Conservation (phyloP, 1,140 invertebrate genomes). For the Propsilocerus akamusi region DNA sequence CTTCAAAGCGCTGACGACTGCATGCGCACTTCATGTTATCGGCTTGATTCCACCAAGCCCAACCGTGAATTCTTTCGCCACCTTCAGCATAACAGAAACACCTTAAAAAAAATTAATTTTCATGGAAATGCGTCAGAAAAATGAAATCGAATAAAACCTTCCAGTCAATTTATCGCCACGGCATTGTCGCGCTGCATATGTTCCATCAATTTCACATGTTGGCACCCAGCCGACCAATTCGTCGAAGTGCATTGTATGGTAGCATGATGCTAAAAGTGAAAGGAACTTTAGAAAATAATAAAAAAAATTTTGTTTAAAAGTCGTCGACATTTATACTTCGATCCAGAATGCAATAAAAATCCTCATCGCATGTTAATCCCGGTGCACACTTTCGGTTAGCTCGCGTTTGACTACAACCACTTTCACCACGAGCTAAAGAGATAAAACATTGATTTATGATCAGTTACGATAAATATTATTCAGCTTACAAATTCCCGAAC, state of each 20-base stretch:
- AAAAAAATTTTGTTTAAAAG: too few relatives aligned
- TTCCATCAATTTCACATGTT: conserved; percentile 29
- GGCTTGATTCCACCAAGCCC: conserved; percentile 28
- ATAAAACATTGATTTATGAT: background rate
- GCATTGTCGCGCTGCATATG: conserved; percentile 33
- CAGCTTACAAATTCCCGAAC: conserved; percentile 7
- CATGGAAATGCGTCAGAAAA: background rate
- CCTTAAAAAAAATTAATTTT: conserved; percentile 17
- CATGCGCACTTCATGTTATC: conserved; percentile 34
- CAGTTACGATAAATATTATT: background rate
- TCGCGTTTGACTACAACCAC: background rate
- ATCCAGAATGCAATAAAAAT: conserved; percentile 9
- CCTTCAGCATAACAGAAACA: conserved; percentile 31
- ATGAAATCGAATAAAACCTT: conserved; percentile 19
- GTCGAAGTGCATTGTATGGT: conserved; percentile 9
- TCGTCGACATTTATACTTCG: conserved; percentile 6
- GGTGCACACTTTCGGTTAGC: conserved; percentile 8
- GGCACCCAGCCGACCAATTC: conserved; percentile 18
- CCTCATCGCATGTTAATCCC: conserved; percentile 9
- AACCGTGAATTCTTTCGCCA: conserved; percentile 33
- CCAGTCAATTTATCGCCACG: conserved; percentile 31
- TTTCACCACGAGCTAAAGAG: background rate
- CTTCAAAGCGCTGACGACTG: conserved; percentile 29
- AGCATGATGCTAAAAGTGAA: conserved; percentile 13
- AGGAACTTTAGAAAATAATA: background rate